A percentile compares a stretch with the other conserved stretches of the same genome.
phyloP scores from a whole-genome alignment of 2,888 invertebrate genomes.

The Chloroclystis v-ata region DNA sequence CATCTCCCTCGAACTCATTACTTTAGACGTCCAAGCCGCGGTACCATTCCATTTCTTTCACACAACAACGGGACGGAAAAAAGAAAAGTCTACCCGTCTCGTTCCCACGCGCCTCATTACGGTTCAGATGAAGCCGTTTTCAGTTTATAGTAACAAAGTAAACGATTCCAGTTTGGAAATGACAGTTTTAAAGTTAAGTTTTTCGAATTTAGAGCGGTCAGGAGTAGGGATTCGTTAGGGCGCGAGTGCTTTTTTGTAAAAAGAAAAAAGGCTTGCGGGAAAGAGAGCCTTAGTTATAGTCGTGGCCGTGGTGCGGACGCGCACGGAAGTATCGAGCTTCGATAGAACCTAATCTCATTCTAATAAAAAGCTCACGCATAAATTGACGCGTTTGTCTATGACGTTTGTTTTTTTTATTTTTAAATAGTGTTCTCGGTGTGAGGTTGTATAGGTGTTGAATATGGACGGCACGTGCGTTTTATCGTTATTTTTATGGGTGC shows the following conservation, averaged over 20 bases:
- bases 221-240: conserved; percentile 53
- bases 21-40: conserved; percentile 50
- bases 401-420: conserved; percentile 54
- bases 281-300: conserved; percentile 76
- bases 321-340: conserved; percentile 74
- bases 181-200: conserved; percentile 52
- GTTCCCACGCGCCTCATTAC: conserved; percentile 39
- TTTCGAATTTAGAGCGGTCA: conserved; percentile 55
- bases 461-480: conserved; percentile 70
- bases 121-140: conserved; percentile 51
- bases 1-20: conserved; percentile 73
- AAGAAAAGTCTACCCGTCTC: conserved; percentile 46
- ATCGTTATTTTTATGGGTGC: conserved; percentile 67
- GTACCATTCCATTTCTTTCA: conserved; percentile 66
- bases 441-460: conserved; percentile 59
- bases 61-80: conserved; percentile 43
- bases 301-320: conserved; percentile 71
- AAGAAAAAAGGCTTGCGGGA: conserved; percentile 66
- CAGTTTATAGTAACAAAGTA: conserved; percentile 48
- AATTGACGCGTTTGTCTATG: conserved; percentile 64
- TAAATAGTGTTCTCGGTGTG: conserved; percentile 45
- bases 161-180: conserved; percentile 48
- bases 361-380: conserved; percentile 75
- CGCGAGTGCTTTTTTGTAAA: conserved; percentile 61
- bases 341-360: conserved; percentile 73